Base-by-base conservation (phyloP, 2,888 invertebrate species). In the Spisula subtruncata region DNA sequence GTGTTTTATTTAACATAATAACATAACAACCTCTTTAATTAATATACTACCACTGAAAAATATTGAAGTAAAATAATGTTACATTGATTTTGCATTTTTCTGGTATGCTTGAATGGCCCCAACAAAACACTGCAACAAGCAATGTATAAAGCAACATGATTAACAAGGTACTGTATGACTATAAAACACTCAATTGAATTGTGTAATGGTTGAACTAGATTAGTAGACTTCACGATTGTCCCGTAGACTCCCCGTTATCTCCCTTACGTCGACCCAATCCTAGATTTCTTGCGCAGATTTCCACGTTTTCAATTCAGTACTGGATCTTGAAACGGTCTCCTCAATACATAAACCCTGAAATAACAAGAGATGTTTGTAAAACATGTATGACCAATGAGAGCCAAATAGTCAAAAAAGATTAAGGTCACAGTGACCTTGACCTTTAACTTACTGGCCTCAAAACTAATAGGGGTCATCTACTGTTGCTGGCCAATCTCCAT, bases 131-230 rank as follows among this genome's bases (percentile, higher is more conserved):
- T 32, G 18, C 41, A 75, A 75, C 75, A 18, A 32, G 16, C 12
- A 18, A 32, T 35, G 35, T 75, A 18, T 75, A 75, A 75, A 75
- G 75, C 75, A 35, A 75, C n/a, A 32, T 35, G 35, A 14, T 35
- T 35, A 75, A 18, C 32, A 35, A 75, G 4, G 18, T 18, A 75
- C 35, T 75, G 0, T 35, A 75, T 75, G 75, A 75, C 75, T 75
- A 75, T 32, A 75, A 75, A 35, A 8, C 75, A 75, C 75, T 75
- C 75, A 75, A 35, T 75, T 1, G 16, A 75, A 66, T 75, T 75
- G 75, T 75, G 35, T 75, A 35, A 32, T 35, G 32, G 16, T 32
- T 32, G 18, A 75, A 75, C 75, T 75, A 75, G 75, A 75, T 32
- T 75, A 14, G 32, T 35, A 16, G 18, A 14, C 41, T 75, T 75